These are phyloP conservation scores for Laterallus jamaicensis DNA, from an alignment of 2,113 vertebrate species.

Conservation along the genomic window DNA sequence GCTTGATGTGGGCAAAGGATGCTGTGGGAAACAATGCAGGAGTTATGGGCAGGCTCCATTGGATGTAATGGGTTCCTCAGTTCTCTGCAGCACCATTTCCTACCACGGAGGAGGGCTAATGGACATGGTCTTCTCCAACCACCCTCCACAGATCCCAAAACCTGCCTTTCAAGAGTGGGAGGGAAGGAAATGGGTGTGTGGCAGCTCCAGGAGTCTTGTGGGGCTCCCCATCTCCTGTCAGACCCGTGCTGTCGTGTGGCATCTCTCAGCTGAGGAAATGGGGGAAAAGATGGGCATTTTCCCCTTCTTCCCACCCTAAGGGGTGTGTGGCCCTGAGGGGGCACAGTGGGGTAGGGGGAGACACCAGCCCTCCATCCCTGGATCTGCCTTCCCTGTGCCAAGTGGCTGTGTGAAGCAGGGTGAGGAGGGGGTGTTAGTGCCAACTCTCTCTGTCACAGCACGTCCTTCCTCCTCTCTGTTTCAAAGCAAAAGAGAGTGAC, in stretches of 20 bases:
- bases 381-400: neutral
- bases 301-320: neutral
- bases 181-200: accelerated
- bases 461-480: neutral
- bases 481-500: neutral
- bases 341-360: neutral
- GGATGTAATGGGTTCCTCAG: neutral
- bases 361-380: neutral
- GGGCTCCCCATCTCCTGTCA: neutral
- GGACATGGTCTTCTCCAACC: neutral
- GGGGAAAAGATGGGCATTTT: neutral
- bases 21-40: neutral
- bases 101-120: accelerated
- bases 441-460: accelerated
- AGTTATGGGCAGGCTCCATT: neutral
- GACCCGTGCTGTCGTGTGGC: accelerated
- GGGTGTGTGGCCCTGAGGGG: neutral
- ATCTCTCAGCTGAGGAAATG: neutral
- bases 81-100: neutral
- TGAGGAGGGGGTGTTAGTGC: neutral
- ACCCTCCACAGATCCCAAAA: neutral
- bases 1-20: accelerated
- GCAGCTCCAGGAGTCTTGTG: neutral
- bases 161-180: neutral
- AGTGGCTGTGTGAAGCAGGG: neutral